Evolutionary conservation across 2,888 invertebrate genomes (phyloP).

Genomic region (Patella caerulea): DNA sequence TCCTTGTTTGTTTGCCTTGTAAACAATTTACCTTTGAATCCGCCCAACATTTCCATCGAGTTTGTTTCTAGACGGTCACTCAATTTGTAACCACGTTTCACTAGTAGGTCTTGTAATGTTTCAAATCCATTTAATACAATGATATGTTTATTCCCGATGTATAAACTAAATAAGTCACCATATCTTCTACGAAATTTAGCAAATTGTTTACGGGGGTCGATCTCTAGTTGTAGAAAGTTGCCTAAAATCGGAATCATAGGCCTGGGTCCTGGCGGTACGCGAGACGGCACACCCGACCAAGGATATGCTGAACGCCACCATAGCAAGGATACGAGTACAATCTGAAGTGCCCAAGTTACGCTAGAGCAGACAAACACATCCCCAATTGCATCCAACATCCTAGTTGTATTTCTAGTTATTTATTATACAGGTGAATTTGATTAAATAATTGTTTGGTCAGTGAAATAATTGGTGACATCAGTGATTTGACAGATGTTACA

Average conservation of each 20-base stretch:
- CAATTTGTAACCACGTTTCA: slow-evolving; percentile 1
- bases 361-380: too few species aligned
- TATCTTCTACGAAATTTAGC: slow-evolving; percentile 1
- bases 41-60: not conserved
- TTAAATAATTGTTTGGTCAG: too few species aligned
- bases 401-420: too few species aligned
- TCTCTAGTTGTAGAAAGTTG: not conserved
- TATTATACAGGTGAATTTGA: too few species aligned
- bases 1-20: too few species aligned
- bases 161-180: slow-evolving; percentile 15
- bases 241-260: slow-evolving; percentile 17
- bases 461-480: too few species aligned
- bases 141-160: slow-evolving; percentile 12
- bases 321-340: not conserved
- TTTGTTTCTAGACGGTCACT: slow-evolving; percentile 1
- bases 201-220: slow-evolving; percentile 2
- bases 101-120: slow-evolving; percentile 6
- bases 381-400: too few species aligned
- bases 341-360: not conserved
- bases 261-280: slow-evolving; percentile 14
- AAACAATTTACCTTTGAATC: not conserved
- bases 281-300: not conserved
- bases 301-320: slow-evolving; percentile 7
- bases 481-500: too few species aligned
- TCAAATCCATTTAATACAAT: slow-evolving; percentile 15